Percentiles rank a stretch among this genome's conserved stretches.
These are phyloP conservation scores for Sycophila sp. DNA, from an alignment of 1,140 invertebrate genomes.

Conservation along the genomic window DNA sequence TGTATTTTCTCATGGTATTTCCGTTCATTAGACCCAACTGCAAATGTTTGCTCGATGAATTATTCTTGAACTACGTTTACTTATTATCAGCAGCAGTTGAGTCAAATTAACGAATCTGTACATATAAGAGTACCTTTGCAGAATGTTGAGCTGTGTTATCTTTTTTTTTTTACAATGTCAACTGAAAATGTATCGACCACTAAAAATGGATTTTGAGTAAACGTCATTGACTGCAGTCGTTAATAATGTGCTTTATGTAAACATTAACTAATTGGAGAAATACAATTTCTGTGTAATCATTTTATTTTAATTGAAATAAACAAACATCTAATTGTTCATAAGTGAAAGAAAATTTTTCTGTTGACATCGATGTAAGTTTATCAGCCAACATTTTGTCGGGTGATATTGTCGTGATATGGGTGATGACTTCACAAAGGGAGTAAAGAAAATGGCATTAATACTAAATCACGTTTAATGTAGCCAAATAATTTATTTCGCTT, in stretches of 20 bases:
- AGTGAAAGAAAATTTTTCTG: constrained; percentile 6
- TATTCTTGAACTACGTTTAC: background rate
- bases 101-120: constrained; percentile 28
- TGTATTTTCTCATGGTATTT: background rate
- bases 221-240: too few relatives aligned
- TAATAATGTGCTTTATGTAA: too few relatives aligned
- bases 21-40: background rate
- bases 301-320: too few relatives aligned
- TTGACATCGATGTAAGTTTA: background rate
- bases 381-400: background rate
- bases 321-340: too few relatives aligned
- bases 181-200: too few relatives aligned
- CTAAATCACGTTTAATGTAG: background rate
- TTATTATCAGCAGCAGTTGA: too few relatives aligned
- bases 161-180: constrained; percentile 35
- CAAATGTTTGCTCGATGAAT: too few relatives aligned
- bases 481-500: too few relatives aligned
- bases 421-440: constrained; percentile 39
- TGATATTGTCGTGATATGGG: constrained; percentile 36
- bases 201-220: too few relatives aligned
- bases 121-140: constrained; percentile 50
- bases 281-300: too few relatives aligned
- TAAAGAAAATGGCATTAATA: background rate
- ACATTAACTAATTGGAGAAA: too few relatives aligned
- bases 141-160: constrained; percentile 54